Percentiles rank a stretch among this genome's conserved stretches.
phyloP scores from a whole-genome alignment of 2,797 vertebrate genomes.

The Betta splendens region DNA sequence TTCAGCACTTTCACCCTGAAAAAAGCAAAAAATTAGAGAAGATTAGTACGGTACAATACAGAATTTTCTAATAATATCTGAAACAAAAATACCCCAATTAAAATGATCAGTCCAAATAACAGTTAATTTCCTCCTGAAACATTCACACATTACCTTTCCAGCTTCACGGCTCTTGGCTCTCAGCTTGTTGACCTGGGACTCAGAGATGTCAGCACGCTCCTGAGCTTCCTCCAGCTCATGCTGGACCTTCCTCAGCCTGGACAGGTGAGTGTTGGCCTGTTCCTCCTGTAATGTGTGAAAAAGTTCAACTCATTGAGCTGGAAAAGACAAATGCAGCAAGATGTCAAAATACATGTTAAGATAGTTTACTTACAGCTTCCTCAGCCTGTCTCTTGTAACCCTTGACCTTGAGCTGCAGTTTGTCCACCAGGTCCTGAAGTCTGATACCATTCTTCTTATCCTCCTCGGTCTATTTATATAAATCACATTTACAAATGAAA shows the following conservation, averaged over 20 bases:
- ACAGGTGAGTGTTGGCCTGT: slow-evolving; percentile 84
- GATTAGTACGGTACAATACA: too few relatives aligned
- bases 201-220: slow-evolving; percentile 89
- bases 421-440: slow-evolving; percentile 90
- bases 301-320: background rate
- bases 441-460: slow-evolving; percentile 88
- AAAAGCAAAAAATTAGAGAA: too few relatives aligned
- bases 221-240: slow-evolving; percentile 89
- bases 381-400: slow-evolving; percentile 84
- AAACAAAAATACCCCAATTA: too few relatives aligned
- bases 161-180: slow-evolving; percentile 86
- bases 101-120: too few relatives aligned
- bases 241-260: slow-evolving; percentile 86
- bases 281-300: slow-evolving; percentile 39
- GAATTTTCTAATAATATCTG: too few relatives aligned
- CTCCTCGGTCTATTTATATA: slow-evolving; percentile 82
- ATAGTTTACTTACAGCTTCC: slow-evolving; percentile 48
- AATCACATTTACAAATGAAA: background rate
- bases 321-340: background rate
- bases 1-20: slow-evolving; percentile 50
- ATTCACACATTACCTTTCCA: slow-evolving; percentile 73
- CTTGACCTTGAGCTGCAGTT: slow-evolving; percentile 90
- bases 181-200: slow-evolving; percentile 92
- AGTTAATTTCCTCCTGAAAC: too few relatives aligned
- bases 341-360: background rate